Conservation (phyloP, 2,113 vertebrate species). For the Octodon degus region DNA sequence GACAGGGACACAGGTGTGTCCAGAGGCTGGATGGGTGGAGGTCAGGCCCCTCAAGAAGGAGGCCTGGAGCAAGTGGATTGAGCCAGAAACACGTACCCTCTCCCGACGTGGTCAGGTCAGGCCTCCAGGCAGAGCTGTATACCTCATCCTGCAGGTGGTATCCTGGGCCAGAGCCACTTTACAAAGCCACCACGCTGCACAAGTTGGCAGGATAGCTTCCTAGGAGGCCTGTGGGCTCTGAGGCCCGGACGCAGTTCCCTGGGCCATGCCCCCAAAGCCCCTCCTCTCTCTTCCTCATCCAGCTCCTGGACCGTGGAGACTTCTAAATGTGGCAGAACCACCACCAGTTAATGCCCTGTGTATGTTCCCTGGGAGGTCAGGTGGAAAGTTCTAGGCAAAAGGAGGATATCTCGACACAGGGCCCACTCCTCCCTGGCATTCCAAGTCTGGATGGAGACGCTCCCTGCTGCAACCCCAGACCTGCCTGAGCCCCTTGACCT, state of each 20-base stretch:
- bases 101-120: neutral
- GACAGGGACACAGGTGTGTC: too few species aligned
- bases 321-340: neutral
- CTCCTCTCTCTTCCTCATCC: neutral
- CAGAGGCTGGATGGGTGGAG: neutral
- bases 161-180: neutral
- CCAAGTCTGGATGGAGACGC: neutral
- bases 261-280: too few species aligned
- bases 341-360: neutral
- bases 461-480: neutral
- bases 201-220: neutral
- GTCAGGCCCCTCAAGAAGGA: neutral
- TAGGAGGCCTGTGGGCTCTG: neutral
- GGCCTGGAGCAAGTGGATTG: neutral
- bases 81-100: neutral
- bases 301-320: neutral
- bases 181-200: neutral
- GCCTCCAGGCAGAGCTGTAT: neutral
- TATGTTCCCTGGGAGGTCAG: conserved; percentile 13
- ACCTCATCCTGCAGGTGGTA: neutral
- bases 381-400: neutral
- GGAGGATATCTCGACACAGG: neutral
- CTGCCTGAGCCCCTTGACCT: too few species aligned
- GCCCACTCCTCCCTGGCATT: neutral
- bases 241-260: too few species aligned